Conservation (phyloP, 2,888 invertebrate genomes). For the Pilophorus perplexus region DNA sequence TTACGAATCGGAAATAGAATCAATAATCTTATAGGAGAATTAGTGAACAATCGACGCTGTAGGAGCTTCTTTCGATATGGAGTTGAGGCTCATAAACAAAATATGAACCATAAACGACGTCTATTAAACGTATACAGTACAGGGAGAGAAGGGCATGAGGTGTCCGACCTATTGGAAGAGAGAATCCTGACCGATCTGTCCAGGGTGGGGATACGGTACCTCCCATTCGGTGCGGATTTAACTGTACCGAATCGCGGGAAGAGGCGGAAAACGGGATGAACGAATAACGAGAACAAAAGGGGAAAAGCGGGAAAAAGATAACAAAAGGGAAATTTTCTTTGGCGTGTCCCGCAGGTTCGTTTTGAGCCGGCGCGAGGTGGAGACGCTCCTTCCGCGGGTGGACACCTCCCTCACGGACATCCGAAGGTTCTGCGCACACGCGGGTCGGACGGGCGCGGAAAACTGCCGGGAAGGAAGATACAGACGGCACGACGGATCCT, state of each 20-base stretch:
- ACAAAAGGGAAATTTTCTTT: not conserved
- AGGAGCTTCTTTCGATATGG: too few species aligned
- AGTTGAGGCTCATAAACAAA: too few species aligned
- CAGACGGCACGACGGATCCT: conserved; percentile 52
- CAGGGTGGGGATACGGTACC: too few species aligned
- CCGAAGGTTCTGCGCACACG: conserved; percentile 52
- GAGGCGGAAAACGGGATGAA: not conserved
- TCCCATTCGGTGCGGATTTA: too few species aligned
- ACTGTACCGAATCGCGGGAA: not conserved
- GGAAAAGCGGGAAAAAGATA: not conserved
- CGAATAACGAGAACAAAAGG: not conserved
- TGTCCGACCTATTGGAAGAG: too few species aligned
- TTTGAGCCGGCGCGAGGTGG: conserved; percentile 52
- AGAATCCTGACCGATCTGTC: too few species aligned
- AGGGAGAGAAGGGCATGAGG: too few species aligned
- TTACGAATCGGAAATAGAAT: too few species aligned
- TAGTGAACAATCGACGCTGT: too few species aligned
- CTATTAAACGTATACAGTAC: too few species aligned
- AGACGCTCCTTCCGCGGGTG: conserved; percentile 51
- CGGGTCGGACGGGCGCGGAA: conserved; percentile 45
- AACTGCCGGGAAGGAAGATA: conserved; percentile 50
- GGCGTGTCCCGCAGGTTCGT: conserved; percentile 50
- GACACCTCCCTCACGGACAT: conserved; percentile 53
- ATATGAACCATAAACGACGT: too few species aligned
- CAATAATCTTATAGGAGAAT: too few species aligned